A percentile compares a stretch with the other conserved stretches of the same genome.
phyloP scores from a whole-genome alignment of 1,140 invertebrate species.

The Ostrea denselamellosa region DNA sequence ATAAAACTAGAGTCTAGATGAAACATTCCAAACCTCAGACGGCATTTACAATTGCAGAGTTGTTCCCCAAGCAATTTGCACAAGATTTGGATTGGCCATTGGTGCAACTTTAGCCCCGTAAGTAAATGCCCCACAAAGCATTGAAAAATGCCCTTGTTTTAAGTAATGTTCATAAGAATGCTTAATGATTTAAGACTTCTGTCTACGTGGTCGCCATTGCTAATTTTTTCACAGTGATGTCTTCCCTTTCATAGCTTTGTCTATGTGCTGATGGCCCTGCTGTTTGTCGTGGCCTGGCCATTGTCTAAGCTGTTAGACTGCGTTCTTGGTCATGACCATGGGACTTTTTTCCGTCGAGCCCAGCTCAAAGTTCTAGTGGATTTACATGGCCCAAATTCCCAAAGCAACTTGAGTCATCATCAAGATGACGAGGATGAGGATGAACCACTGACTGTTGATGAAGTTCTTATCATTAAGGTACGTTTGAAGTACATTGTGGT shows the following conservation, averaged over 20 bases:
- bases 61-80: constrained; percentile 76
- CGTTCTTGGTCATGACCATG: constrained; percentile 71
- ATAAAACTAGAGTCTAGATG: no score
- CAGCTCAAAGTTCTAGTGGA: constrained; percentile 73
- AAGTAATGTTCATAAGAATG: neutral
- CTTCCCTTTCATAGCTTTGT: constrained; percentile 67
- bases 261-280: constrained; percentile 73
- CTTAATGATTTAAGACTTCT: neutral
- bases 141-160: no score
- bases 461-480: constrained; percentile 75
- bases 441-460: constrained; percentile 67
- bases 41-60: constrained; percentile 59
- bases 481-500: neutral
- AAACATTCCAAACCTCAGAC: no score
- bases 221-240: neutral
- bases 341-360: constrained; percentile 71
- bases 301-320: constrained; percentile 76
- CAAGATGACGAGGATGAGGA: constrained; percentile 40
- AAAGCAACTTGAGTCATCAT: neutral
- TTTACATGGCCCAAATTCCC: constrained; percentile 62
- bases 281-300: constrained; percentile 75
- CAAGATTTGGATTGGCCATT: constrained; percentile 75
- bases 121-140: constrained; percentile 54
- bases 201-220: neutral
- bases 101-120: constrained; percentile 74